Evolutionary conservation across 2,888 invertebrate species (phyloP).

Genomic region (Philonicus albiceps): DNA sequence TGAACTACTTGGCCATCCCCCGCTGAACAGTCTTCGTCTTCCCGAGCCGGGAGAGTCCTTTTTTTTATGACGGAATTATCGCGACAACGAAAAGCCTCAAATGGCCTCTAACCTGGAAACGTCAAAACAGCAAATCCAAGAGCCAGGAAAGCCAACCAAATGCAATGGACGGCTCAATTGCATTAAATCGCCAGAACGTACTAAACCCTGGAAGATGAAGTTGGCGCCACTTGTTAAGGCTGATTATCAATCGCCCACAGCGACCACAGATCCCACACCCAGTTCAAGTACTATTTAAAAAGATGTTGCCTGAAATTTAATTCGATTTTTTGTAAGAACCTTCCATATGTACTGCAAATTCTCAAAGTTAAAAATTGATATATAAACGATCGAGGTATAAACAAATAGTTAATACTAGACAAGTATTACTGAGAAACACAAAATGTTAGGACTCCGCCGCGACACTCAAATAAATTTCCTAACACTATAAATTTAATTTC

Average conservation of each 20-base stretch:
- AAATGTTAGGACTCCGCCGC: too few relatives aligned
- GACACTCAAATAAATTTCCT: too few relatives aligned
- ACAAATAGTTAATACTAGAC: too few relatives aligned
- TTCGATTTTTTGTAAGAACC: too few relatives aligned
- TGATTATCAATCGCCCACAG: not conserved
- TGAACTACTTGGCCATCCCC: constrained; percentile 13
- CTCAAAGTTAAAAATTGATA: too few relatives aligned
- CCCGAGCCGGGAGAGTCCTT: not conserved
- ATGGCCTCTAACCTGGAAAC: constrained; percentile 29
- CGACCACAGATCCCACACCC: not conserved
- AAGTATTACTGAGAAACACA: too few relatives aligned
- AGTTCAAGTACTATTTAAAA: too few relatives aligned
- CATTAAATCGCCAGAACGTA: not conserved
- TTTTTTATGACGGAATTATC: not conserved
- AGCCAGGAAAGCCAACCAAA: not conserved
- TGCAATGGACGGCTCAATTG: not conserved
- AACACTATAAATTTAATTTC: too few relatives aligned
- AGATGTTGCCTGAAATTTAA: too few relatives aligned
- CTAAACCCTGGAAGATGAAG: not conserved
- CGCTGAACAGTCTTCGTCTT: not conserved
- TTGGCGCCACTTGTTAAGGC: not conserved
- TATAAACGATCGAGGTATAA: too few relatives aligned
- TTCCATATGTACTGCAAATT: too few relatives aligned
- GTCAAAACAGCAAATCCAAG: constrained; percentile 3
- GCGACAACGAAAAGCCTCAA: not conserved